Conservation (phyloP, 2,113 vertebrate species). For the Spea bombifrons region DNA sequence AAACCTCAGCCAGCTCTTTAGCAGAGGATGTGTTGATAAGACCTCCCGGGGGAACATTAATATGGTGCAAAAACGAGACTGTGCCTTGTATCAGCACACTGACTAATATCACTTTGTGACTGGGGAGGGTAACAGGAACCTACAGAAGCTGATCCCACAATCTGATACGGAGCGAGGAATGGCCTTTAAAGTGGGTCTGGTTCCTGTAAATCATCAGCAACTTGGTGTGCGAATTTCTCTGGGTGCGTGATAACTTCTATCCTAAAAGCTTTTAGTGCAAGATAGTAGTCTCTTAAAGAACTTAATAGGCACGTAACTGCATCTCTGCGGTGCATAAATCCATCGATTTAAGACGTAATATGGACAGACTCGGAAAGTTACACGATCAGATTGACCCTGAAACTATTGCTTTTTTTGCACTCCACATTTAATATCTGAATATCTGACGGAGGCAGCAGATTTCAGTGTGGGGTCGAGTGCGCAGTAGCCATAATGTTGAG, state of each 20-base stretch:
- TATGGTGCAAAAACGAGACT: neutral
- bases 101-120: constrained; percentile 31
- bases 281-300: constrained; percentile 15
- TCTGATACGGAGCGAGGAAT: constrained; percentile 10
- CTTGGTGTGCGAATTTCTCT: neutral
- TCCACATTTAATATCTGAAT: neutral
- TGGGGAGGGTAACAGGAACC: constrained; percentile 23
- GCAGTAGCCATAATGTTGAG: neutral
- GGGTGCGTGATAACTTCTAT: neutral
- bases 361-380: neutral
- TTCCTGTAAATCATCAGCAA: constrained; percentile 10
- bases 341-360: neutral
- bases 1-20: constrained; percentile 34
- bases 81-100: constrained; percentile 30
- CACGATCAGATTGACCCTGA: neutral
- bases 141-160: constrained; percentile 3
- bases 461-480: neutral
- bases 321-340: constrained; percentile 16
- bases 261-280: constrained; percentile 24
- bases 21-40: constrained; percentile 42
- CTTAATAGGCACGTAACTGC: neutral
- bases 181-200: neutral
- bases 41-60: constrained; percentile 11
- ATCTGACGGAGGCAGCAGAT: neutral
- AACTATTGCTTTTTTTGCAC: neutral